phyloP scores from a whole-genome alignment of 2,888 invertebrate species.

The Nycteola revayana region DNA sequence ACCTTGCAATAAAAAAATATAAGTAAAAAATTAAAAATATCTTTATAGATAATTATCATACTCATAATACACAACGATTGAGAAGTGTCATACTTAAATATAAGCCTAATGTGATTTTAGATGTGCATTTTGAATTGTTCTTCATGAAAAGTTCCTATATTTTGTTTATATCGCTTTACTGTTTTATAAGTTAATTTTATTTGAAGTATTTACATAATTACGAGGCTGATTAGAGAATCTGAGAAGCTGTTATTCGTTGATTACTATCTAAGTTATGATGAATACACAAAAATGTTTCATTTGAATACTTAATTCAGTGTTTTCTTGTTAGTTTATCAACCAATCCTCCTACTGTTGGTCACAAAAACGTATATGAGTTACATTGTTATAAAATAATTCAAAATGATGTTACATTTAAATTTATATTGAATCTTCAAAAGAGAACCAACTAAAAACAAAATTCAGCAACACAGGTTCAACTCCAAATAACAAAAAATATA shows the following conservation, averaged over 20 bases:
- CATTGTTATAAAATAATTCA: neutral
- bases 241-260: neutral
- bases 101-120: neutral
- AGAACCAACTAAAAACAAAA: slow-evolving; percentile 4
- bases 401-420: neutral
- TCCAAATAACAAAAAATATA: slow-evolving; percentile 4
- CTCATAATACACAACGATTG: too few species aligned
- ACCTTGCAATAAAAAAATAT: too few species aligned
- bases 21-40: too few species aligned
- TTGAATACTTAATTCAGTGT: too few species aligned
- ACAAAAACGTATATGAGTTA: neutral
- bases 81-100: too few species aligned
- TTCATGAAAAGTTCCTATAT: neutral
- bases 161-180: neutral
- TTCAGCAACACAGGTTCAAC: slow-evolving; percentile 3
- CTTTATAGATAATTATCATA: too few species aligned
- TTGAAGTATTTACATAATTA: neutral
- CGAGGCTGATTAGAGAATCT: neutral
- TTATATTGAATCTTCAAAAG: neutral
- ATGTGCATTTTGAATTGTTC: neutral
- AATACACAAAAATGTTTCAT: neutral
- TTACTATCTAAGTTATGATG: neutral
- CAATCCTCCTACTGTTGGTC: neutral
- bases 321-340: too few species aligned
- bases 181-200: neutral